Evolutionary conservation across 2,113 vertebrate genomes (phyloP).

Genomic region (Tyto alba): DNA sequence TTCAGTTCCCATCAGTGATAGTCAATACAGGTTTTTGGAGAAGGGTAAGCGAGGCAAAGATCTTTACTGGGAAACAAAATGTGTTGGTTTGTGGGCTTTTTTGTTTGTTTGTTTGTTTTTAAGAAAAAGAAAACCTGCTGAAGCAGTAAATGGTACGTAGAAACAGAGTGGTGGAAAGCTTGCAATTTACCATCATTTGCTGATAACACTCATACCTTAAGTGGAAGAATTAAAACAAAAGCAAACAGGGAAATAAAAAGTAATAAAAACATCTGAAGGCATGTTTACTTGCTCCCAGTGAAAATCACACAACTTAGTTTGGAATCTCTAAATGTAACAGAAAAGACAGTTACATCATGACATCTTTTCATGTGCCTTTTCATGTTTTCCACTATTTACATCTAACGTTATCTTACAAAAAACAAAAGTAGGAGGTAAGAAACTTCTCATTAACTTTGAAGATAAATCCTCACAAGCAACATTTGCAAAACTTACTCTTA

Average conservation of each 20-base stretch:
- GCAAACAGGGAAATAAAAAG: background rate
- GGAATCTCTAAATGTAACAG: background rate
- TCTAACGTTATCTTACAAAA: background rate
- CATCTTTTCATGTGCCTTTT: background rate
- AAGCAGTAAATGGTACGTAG: background rate
- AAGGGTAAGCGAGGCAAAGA: slow-evolving; percentile 2
- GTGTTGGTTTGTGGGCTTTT: background rate
- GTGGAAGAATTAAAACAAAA: background rate
- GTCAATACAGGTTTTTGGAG: background rate
- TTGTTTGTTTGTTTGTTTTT: background rate
- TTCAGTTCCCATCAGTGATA: background rate
- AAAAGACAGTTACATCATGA: background rate
- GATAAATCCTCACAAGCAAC: background rate
- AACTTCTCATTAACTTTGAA: background rate
- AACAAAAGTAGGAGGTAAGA: background rate
- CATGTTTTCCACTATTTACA: background rate
- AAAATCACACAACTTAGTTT: background rate
- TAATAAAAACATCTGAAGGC: background rate
- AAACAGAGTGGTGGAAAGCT: background rate
- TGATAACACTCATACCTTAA: background rate
- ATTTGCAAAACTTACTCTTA: background rate
- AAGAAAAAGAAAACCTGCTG: background rate
- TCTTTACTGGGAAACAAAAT: background rate
- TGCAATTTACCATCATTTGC: background rate
- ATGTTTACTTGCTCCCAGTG: background rate